Conservation (phyloP, 2,888 invertebrate genomes). For the Lasioglossum marginatum region DNA sequence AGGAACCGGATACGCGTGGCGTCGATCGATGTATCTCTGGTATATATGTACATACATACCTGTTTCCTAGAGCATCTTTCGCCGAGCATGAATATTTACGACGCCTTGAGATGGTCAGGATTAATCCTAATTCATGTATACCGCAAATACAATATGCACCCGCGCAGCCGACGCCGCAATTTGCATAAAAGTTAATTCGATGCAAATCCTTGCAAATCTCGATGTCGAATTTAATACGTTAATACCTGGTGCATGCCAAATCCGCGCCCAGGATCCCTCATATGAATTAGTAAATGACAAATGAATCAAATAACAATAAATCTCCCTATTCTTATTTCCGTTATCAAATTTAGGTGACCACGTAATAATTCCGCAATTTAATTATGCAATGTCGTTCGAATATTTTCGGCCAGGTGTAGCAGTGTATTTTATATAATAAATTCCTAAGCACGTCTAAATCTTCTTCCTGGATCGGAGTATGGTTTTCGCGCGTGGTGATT, state of each 20-base stretch:
- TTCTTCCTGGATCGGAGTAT: background rate
- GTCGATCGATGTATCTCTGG: background rate
- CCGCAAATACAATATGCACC: background rate
- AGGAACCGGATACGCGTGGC: constrained; percentile 1
- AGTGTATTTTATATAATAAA: background rate
- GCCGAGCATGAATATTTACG: background rate
- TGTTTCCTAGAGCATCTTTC: background rate
- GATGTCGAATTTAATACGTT: constrained; percentile 5
- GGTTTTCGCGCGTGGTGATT: background rate
- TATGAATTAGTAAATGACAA: background rate
- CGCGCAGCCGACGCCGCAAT: background rate
- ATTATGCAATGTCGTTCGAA: no score
- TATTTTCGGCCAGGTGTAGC: no score
- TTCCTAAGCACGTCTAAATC: background rate
- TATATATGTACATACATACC: background rate
- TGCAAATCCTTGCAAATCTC: constrained; percentile 1
- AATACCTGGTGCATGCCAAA: background rate
- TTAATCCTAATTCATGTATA: constrained; percentile 8
- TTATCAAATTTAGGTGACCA: no score
- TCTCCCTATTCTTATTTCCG: background rate
- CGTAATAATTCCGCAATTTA: no score
- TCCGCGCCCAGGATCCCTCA: background rate
- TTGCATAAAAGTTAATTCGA: constrained; percentile 26
- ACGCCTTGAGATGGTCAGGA: background rate
- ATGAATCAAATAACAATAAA: background rate